Conservation (phyloP, 2,113 vertebrate species). For the Dendrocopos noguchii region DNA sequence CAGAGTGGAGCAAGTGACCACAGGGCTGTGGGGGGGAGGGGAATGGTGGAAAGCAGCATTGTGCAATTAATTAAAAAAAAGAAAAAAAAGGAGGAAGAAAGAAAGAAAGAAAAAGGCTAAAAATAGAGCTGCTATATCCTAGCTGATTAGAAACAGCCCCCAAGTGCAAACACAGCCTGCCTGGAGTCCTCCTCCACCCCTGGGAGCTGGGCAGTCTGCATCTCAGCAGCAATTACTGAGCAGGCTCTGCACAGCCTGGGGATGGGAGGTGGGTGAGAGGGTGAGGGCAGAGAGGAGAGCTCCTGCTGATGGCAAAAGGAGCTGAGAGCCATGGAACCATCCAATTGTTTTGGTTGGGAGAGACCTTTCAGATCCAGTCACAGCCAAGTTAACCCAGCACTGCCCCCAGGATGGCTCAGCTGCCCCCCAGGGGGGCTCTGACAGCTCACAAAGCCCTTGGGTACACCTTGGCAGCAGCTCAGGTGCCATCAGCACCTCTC, state of each 20-base stretch:
- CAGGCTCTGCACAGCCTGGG: not conserved
- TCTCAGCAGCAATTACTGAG: not conserved
- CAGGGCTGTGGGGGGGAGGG: not conserved
- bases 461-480: fast-evolving
- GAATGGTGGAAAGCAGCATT: not conserved
- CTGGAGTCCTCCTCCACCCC: not conserved
- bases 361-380: no score
- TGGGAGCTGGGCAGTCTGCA: conserved; percentile 14
- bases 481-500: not conserved
- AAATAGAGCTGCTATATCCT: not conserved
- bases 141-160: conserved; percentile 44
- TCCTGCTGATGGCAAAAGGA: not conserved
- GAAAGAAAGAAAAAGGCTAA: not conserved
- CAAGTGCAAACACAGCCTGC: not conserved
- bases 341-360: no score
- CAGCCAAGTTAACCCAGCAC: no score
- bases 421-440: not conserved
- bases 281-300: not conserved
- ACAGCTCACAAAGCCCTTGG: not conserved
- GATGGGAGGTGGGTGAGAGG: fast-evolving
- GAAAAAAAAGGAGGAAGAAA: not conserved
- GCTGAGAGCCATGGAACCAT: not conserved
- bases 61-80: conserved; percentile 10
- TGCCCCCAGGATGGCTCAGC: not conserved
- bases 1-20: conserved; percentile 12